A percentile compares a stretch with the other conserved stretches of the same genome.
Evolutionary conservation across 2,113 vertebrate species (phyloP).

Genomic region (Mesocricetus auratus): DNA sequence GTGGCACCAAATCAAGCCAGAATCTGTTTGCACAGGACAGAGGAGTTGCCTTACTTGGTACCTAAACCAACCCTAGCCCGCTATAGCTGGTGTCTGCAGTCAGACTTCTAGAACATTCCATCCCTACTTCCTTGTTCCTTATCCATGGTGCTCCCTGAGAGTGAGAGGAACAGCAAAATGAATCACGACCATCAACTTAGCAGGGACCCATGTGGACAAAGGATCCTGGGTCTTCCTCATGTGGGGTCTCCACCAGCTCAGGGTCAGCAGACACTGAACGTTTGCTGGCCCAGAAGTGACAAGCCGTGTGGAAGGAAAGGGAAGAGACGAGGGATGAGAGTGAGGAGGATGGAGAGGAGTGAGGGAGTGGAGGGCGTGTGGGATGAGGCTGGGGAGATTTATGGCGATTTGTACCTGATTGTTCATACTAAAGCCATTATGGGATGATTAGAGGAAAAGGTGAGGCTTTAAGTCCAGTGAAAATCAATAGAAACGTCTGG

Average conservation of each 20-base stretch:
- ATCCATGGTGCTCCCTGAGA: neutral
- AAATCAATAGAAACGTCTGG: conserved; percentile 99
- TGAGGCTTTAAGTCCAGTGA: conserved; percentile 99
- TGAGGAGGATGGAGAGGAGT: conserved; percentile 85
- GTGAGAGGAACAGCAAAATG: neutral
- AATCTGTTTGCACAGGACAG: neutral
- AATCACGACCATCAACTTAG: neutral
- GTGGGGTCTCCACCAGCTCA: neutral
- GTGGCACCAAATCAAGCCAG: neutral
- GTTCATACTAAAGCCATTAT: conserved; percentile 99
- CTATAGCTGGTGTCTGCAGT: neutral
- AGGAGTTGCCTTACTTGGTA: neutral
- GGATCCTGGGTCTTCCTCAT: neutral
- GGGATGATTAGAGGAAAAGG: conserved; percentile 99
- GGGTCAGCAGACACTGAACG: neutral
- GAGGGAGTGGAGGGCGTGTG: conserved; percentile 86
- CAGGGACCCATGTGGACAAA: neutral
- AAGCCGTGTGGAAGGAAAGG: neutral
- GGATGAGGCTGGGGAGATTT: conserved; percentile 94
- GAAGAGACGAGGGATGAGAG: conserved; percentile 78
- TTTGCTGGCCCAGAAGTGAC: neutral
- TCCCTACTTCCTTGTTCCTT: neutral
- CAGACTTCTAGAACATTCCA: conserved; percentile 41
- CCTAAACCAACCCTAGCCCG: neutral
- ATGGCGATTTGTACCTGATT: conserved; percentile 98